These are phyloP conservation scores for Moxostoma hubbsi DNA, from an alignment of 2,797 vertebrate genomes.

Conservation along the genomic window DNA sequence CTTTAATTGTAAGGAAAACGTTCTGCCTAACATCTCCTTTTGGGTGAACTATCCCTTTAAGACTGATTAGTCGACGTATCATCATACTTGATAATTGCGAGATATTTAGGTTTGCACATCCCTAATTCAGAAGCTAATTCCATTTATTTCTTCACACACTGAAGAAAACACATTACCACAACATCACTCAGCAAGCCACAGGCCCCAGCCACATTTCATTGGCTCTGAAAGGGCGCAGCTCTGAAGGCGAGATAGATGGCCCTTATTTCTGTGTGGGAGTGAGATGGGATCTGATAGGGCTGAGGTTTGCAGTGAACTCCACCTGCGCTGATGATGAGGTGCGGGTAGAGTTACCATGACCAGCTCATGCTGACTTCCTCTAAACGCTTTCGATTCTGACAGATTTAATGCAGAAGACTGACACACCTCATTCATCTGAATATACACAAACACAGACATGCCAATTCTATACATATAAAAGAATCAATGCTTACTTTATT, in stretches of 20 bases:
- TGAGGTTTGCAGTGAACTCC: constrained; percentile 21
- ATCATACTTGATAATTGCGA: too few relatives aligned
- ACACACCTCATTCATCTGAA: constrained; percentile 69
- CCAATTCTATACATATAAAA: constrained; percentile 60
- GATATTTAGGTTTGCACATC: too few relatives aligned
- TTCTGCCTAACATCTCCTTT: too few relatives aligned
- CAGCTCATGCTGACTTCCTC: constrained; percentile 37
- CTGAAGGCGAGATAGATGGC: constrained; percentile 16
- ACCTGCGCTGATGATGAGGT: constrained; percentile 42
- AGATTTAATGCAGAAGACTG: constrained; percentile 60
- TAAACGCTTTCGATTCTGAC: constrained; percentile 37
- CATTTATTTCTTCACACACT: constrained; percentile 10
- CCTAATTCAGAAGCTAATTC: not conserved
- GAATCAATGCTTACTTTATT: constrained; percentile 61
- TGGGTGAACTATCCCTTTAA: too few relatives aligned
- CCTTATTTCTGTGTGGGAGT: constrained; percentile 21
- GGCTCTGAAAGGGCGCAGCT: constrained; percentile 2
- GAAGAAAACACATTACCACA: constrained; percentile 17
- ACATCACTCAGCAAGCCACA: not conserved
- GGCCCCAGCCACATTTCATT: constrained; percentile 10
- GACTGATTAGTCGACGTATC: too few relatives aligned
- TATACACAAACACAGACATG: constrained; percentile 52
- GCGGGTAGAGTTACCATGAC: constrained; percentile 32
- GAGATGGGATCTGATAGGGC: constrained; percentile 12
- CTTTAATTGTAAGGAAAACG: too few relatives aligned